A percentile compares a stretch with the other conserved stretches of the same genome.
Conservation (phyloP, 2,888 invertebrate species). For the Theodoxus fluviatilis region DNA sequence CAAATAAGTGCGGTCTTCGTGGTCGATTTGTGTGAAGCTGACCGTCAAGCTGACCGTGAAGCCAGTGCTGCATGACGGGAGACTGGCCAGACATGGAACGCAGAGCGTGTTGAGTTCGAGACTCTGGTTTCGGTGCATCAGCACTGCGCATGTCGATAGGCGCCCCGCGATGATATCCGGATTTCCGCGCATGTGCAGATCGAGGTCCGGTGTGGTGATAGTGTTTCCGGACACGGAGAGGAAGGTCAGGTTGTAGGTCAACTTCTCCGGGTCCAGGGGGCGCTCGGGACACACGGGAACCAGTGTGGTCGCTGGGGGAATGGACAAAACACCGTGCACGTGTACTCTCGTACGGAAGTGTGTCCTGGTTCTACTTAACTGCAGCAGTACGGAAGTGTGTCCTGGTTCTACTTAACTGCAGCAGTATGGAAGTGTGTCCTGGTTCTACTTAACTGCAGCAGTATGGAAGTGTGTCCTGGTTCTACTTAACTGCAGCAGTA, state of each 20-base stretch:
- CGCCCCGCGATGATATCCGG: slow-evolving; percentile 22
- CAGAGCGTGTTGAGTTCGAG: slow-evolving; percentile 29
- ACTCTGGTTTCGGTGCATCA: slow-evolving; percentile 32
- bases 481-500: too few relatives aligned
- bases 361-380: too few relatives aligned
- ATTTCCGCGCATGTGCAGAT: slow-evolving; percentile 31
- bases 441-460: too few relatives aligned
- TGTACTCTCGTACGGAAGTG: too few relatives aligned
- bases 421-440: too few relatives aligned
- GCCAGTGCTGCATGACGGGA: slow-evolving; percentile 27
- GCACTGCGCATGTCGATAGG: slow-evolving; percentile 21
- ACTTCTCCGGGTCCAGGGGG: slow-evolving; percentile 15
- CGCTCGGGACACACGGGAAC: not conserved
- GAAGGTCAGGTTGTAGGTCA: slow-evolving; percentile 31
- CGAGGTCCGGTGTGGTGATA: slow-evolving; percentile 28
- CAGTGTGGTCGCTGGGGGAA: not conserved
- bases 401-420: too few relatives aligned
- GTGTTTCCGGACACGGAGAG: slow-evolving; percentile 25
- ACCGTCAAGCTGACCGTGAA: slow-evolving; percentile 33
- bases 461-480: too few relatives aligned
- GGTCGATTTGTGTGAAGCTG: slow-evolving; percentile 14
- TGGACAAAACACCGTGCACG: too few relatives aligned
- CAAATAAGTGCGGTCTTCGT: slow-evolving; percentile 15
- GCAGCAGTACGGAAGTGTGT: too few relatives aligned
- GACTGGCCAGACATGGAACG: slow-evolving; percentile 28